Evolutionary conservation across 2,113 vertebrate species (phyloP).

Genomic region (Peromyscus californicus): DNA sequence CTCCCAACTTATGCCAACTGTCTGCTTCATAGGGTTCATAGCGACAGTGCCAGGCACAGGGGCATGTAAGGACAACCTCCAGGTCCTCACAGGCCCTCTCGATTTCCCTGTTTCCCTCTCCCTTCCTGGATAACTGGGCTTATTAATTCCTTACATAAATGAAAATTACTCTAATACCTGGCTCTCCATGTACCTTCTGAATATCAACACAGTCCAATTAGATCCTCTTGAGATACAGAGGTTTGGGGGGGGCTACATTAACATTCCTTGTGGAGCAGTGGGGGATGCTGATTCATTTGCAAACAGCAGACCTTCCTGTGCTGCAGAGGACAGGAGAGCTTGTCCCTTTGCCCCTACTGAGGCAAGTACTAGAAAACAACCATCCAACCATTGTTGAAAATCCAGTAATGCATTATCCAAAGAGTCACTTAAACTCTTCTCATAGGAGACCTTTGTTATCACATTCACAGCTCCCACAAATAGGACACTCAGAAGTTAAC

Average conservation of each 20-base stretch:
- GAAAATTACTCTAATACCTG: conserved; percentile 9
- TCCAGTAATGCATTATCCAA: conserved; percentile 10
- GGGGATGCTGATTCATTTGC: background rate
- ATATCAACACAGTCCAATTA: background rate
- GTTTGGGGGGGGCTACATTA: background rate
- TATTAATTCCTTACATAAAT: background rate
- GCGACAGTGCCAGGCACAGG: background rate
- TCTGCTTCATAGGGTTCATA: background rate
- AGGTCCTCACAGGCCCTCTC: background rate
- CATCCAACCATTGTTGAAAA: background rate
- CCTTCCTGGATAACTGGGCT: background rate
- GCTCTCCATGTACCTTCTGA: background rate
- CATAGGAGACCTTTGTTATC: conserved; percentile 33
- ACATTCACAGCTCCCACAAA: conserved; percentile 30
- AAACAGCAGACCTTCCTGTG: background rate
- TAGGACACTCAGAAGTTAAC: conserved; percentile 29
- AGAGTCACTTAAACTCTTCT: conserved; percentile 26
- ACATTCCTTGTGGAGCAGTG: background rate
- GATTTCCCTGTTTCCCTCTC: background rate
- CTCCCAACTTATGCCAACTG: background rate
- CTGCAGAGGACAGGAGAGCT: background rate
- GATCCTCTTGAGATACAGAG: background rate
- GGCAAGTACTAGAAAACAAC: background rate
- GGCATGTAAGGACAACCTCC: background rate
- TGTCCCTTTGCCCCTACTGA: conserved; percentile 20